phyloP scores from a whole-genome alignment of 2,113 vertebrate species.

The Embiotoca jacksoni region DNA sequence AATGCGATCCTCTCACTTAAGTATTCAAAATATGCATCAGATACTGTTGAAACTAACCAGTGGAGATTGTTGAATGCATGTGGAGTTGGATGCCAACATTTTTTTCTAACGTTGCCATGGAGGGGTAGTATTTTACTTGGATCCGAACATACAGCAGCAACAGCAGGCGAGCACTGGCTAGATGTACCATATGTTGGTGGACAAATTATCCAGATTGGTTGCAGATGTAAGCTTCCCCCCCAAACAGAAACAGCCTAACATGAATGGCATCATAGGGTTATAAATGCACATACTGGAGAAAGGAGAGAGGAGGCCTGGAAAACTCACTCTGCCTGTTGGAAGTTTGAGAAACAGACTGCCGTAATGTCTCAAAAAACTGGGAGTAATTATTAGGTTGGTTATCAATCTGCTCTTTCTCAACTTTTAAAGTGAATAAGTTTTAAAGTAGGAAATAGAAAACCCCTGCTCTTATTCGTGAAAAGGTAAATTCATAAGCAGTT shows the following conservation, averaged over 20 bases:
- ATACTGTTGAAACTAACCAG: constrained; percentile 46
- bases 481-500: not conserved
- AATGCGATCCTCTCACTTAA: constrained; percentile 51
- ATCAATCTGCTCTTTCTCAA: not conserved
- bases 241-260: constrained; percentile 58
- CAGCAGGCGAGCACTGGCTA: constrained; percentile 44
- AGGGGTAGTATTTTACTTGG: constrained; percentile 60
- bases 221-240: constrained; percentile 80
- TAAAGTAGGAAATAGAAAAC: not conserved
- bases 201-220: constrained; percentile 81
- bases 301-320: constrained; percentile 46
- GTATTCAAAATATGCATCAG: constrained; percentile 63
- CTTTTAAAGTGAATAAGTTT: not conserved
- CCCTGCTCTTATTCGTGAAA: not conserved
- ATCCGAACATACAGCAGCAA: constrained; percentile 48
- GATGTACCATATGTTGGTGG: constrained; percentile 69
- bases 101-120: constrained; percentile 35
- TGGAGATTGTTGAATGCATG: constrained; percentile 18
- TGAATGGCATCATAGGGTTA: constrained; percentile 77
- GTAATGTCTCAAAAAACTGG: not conserved
- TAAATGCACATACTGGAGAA: constrained; percentile 50
- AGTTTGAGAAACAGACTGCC: not conserved
- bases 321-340: constrained; percentile 18
- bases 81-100: constrained; percentile 29
- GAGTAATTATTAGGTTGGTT: not conserved